Percentiles rank a stretch among this genome's conserved stretches.
Evolutionary conservation across 2,888 invertebrate genomes (phyloP).

Genomic region (Rotaria magnacalcarata): DNA sequence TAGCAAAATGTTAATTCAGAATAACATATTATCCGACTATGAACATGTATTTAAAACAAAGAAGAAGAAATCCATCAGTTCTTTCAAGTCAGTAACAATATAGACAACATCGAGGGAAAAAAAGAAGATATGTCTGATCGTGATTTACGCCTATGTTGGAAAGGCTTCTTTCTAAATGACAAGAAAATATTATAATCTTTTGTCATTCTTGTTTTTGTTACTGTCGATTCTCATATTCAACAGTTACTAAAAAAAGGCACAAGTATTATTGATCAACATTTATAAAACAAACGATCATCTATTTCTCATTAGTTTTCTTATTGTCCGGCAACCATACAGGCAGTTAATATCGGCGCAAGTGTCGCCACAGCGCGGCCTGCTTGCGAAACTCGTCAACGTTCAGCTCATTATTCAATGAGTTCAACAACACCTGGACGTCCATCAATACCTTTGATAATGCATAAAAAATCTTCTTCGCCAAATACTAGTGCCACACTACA

Average conservation of each 20-base stretch:
- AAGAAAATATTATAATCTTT: not conserved
- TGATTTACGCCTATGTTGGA: not conserved
- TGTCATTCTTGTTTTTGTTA: not conserved
- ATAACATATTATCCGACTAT: not conserved
- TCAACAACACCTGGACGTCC: not conserved
- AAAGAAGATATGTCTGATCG: not conserved
- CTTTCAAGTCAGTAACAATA: not conserved
- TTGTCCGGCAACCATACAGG: not conserved
- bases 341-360: constrained; percentile 14
- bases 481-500: not conserved
- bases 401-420: not conserved
- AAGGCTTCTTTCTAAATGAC: not conserved
- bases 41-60: not conserved
- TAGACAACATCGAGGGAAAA: not conserved
- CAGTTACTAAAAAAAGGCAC: not conserved
- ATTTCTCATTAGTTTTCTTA: not conserved
- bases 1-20: not conserved
- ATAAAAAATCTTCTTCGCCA: not conserved
- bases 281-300: not conserved
- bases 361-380: not conserved
- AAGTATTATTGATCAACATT: not conserved
- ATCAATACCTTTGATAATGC: not conserved
- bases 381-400: constrained; percentile 22
- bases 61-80: not conserved
- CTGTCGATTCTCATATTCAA: not conserved